Percentiles rank a stretch among this genome's conserved stretches.
Evolutionary conservation across 2,113 vertebrate species (phyloP).

Genomic region (Daboia siamensis): DNA sequence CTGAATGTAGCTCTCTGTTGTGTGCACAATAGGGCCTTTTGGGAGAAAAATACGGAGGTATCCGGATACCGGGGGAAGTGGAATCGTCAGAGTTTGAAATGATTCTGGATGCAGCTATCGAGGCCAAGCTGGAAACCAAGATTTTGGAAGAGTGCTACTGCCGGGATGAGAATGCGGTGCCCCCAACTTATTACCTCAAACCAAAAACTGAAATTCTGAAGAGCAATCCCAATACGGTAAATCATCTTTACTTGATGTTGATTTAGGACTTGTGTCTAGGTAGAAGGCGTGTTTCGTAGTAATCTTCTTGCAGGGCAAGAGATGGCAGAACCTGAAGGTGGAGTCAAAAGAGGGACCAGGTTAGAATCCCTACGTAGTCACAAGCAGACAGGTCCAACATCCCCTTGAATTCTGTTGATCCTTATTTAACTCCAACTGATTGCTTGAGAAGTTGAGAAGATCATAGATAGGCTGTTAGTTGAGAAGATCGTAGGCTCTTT

Average conservation of each 20-base stretch:
- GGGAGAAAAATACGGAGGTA: constrained; percentile 96
- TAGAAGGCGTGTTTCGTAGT: not conserved
- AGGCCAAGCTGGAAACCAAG: constrained; percentile 90
- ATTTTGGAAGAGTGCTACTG: constrained; percentile 97
- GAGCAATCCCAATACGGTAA: constrained; percentile 85
- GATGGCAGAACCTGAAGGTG: too few relatives aligned
- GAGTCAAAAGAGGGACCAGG: too few relatives aligned
- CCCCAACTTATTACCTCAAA: constrained; percentile 97
- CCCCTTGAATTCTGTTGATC: too few relatives aligned
- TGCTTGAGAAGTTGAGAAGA: too few relatives aligned
- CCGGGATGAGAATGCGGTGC: constrained; percentile 95
- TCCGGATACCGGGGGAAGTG: constrained; percentile 93
- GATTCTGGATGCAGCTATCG: constrained; percentile 93
- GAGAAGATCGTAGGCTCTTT: too few relatives aligned
- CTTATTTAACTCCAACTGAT: too few relatives aligned
- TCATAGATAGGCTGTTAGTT: too few relatives aligned
- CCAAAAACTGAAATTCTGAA: constrained; percentile 89
- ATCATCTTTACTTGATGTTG: not conserved
- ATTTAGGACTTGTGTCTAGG: not conserved
- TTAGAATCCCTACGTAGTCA: too few relatives aligned
- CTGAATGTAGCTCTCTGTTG: constrained; percentile 49
- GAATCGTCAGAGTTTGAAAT: constrained; percentile 97
- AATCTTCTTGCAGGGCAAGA: too few relatives aligned
- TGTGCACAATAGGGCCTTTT: constrained; percentile 83
- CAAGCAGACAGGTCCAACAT: too few relatives aligned